Base-by-base conservation (phyloP, 2,888 invertebrate genomes). In the Hylaea fasciaria region DNA sequence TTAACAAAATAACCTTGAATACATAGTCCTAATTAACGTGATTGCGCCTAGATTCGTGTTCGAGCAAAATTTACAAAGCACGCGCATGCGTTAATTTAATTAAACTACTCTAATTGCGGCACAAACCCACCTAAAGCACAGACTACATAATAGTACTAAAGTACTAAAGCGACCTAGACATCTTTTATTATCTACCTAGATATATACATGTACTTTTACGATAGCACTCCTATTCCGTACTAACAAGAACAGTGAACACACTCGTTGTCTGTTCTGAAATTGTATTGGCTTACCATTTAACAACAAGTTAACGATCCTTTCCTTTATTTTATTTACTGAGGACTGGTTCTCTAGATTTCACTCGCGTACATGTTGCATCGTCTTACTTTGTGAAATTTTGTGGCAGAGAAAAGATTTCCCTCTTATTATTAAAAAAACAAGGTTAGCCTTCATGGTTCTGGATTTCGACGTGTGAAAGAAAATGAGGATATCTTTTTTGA, bases 31-130 rank as follows among this genome's bases (percentile, higher is more conserved):
- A 64, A 62, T 64, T 44, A 63, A 40, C 47, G 48, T 58, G 40
- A 49, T 49, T 43, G 13, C 40, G 37, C 57, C 59, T 62, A 64
- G 47, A 55, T 60, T 64, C 58, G 57, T 65, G 52, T 51, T 52
- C 49, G 40, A 60, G 60, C 65, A 68, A 74, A 73, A 76, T 74
- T 67, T 71, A 66, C 56, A 53, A 65, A 72, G 73, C 70, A 75
- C 74, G 78, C 74, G 74, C 73, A 65, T 74, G 65, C 60, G 74
- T 80, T 85, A 82, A 86, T 86, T 82, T 76, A 85, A 86, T 86
- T 84, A 85, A 78, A 47, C 43, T 39, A 17, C 37, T 37, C 39
- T 57, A 56, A 56, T 61, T 61, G 56, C 44, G 44, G 39, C 40
- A 50, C 61, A 57, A 44, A 46, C 41, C 28, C 22, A 39, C 44